phyloP scores from a whole-genome alignment of 2,888 invertebrate genomes.

The Candidula unifasciata region DNA sequence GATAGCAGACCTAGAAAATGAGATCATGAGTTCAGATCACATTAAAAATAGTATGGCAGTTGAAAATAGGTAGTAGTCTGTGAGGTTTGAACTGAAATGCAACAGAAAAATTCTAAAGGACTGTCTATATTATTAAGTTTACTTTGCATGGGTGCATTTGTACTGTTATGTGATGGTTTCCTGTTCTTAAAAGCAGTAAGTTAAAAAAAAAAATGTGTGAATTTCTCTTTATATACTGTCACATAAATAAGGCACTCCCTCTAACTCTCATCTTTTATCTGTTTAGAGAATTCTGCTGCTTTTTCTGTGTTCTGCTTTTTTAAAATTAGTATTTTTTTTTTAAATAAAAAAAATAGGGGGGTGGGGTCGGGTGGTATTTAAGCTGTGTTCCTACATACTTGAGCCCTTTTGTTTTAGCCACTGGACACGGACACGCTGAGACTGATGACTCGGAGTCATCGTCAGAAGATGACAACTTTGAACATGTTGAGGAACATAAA shows the following conservation, averaged over 20 bases:
- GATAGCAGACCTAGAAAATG: too few relatives aligned
- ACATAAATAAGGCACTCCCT: neutral
- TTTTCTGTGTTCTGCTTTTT: neutral
- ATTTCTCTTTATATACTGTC: neutral
- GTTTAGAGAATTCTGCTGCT: neutral
- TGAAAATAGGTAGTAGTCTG: too few relatives aligned
- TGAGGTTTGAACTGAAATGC: too few relatives aligned
- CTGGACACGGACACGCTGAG: constrained; percentile 68
- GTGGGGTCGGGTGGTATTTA: too few relatives aligned
- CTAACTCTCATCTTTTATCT: neutral
- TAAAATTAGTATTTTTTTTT: neutral
- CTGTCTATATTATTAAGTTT: too few relatives aligned
- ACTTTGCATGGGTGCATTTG: too few relatives aligned
- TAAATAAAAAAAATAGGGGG: neutral
- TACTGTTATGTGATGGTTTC: too few relatives aligned
- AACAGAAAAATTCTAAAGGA: too few relatives aligned
- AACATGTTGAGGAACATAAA: constrained; percentile 50
- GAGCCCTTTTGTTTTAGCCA: constrained; percentile 60
- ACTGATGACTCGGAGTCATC: constrained; percentile 62
- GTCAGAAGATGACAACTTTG: constrained; percentile 52
- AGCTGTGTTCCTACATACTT: too few relatives aligned
- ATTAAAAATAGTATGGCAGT: too few relatives aligned
- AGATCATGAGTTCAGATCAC: too few relatives aligned
- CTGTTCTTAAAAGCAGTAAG: too few relatives aligned
- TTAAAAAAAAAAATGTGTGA: neutral